Base-by-base conservation (phyloP, 2,797 vertebrate genomes). In the Sebastes reedi region DNA sequence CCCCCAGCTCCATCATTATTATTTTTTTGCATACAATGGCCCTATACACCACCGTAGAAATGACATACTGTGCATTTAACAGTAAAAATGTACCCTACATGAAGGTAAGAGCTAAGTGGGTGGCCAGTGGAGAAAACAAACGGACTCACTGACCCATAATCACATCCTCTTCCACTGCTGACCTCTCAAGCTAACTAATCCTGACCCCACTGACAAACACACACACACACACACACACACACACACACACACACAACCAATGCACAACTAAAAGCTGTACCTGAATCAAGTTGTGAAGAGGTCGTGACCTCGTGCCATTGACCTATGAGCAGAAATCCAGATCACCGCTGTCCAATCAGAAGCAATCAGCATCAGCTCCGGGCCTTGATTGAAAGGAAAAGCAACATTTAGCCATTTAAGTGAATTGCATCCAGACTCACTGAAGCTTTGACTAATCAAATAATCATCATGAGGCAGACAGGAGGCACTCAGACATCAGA, bases 301-400 rank as follows among this genome's bases (percentile, higher is more conserved):
- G 50, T 54, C 4, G 20, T 54, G 0, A 54, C 50, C 50, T 22
- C 0, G 9, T 22, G 20, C 20, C 50, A 22, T 54, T 54, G 50
- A 22, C 50, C 50, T 54, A 22, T 54, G 4, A 54, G 20, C 50
- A 54, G 20, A 50, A 50, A 54, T 54, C 50, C 20, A 54, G 50
- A 5, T 22, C 50, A 54, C 50, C 4, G 50, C 50, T 22, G 20
- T n/a, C 50, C 83, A 78, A 81, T 89, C 89, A 85, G 58, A 67
- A 75, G 27, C 55, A 60, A 81, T 87, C 72, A 59, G 3, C 69
- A 24, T 79, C 68, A 77, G 34, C 77, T 39, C 8, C 3, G 30
- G 22, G 27, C 20, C 18, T 24, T 32, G 79, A 46, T 1, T 39
- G 50, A 42, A 67, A 72, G 77, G 59, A 78, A 85, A 74, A 56